Percentiles rank a stretch among this genome's conserved stretches.
phyloP scores from a whole-genome alignment of 1,140 invertebrate genomes.

The Ooceraea biroi region DNA sequence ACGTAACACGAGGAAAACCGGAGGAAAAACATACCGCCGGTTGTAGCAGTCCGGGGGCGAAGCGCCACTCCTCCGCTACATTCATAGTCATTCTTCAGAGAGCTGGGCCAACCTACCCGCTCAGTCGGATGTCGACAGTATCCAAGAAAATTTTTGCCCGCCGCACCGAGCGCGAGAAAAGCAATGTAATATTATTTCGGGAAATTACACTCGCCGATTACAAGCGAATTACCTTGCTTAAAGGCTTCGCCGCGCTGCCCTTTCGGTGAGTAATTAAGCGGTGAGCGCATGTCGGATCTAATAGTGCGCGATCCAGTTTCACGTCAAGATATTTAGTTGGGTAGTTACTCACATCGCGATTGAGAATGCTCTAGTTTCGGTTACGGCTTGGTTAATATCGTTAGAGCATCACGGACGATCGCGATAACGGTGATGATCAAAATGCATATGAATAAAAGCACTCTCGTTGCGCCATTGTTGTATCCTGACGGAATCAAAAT shows the following conservation, averaged over 20 bases:
- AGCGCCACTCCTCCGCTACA: conserved; percentile 69
- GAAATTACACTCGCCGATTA: conserved; percentile 24
- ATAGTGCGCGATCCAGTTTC: neutral
- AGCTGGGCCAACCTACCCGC: conserved; percentile 21
- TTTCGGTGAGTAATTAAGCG: neutral
- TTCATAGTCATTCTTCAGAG: conserved; percentile 68
- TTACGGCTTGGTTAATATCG: neutral
- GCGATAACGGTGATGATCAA: neutral
- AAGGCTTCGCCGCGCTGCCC: neutral
- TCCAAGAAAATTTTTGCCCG: conserved; percentile 49
- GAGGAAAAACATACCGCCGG: conserved; percentile 73
- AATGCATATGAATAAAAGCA: neutral
- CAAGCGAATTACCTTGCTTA: conserved; percentile 15
- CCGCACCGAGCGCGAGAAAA: neutral
- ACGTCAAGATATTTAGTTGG: neutral
- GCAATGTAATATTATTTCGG: neutral
- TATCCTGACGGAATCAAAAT: conserved; percentile 36
- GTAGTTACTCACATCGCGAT: neutral
- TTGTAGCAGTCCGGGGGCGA: conserved; percentile 31
- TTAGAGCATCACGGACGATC: neutral
- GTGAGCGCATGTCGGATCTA: neutral
- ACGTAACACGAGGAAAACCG: conserved; percentile 24
- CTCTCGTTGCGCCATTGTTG: neutral
- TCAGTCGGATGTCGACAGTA: conserved; percentile 34
- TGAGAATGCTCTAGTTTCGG: neutral